These are phyloP conservation scores for Cirrhinus mrigala DNA, from an alignment of 2,797 vertebrate genomes.

Conservation along the genomic window DNA sequence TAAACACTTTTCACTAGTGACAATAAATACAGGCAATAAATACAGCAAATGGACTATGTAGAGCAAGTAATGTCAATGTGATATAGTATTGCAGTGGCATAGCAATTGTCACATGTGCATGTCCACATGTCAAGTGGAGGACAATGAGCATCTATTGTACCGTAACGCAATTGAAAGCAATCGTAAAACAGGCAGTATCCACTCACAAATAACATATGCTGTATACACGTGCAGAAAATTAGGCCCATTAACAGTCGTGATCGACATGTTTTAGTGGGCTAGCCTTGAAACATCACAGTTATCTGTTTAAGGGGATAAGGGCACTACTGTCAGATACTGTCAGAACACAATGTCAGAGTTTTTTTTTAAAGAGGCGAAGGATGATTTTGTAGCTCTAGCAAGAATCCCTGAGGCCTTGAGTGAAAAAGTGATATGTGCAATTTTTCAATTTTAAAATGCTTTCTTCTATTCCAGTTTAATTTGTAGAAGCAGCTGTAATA, in stretches of 20 bases:
- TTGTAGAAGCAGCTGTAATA: not conserved
- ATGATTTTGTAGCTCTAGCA: not conserved
- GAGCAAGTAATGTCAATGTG: not conserved
- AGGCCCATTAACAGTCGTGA: not conserved
- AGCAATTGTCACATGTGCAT: constrained; percentile 4
- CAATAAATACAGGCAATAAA: constrained; percentile 7
- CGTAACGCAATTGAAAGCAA: not conserved
- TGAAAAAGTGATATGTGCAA: not conserved
- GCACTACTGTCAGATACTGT: not conserved
- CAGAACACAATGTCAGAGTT: not conserved
- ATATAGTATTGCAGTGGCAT: constrained; percentile 9
- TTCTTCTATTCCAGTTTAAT: not conserved
- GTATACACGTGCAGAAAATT: not conserved
- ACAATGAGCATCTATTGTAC: not conserved
- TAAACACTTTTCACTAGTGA: not conserved
- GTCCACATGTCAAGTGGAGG: not conserved
- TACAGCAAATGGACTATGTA: constrained; percentile 7
- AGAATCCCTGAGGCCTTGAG: not conserved
- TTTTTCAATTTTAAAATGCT: not conserved
- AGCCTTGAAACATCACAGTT: not conserved
- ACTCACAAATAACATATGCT: not conserved
- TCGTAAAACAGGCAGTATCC: not conserved
- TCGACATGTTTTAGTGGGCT: not conserved
- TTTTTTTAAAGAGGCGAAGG: not conserved
- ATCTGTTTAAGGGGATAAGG: not conserved